A percentile compares a stretch with the other conserved stretches of the same genome.
phyloP scores from a whole-genome alignment of 2,888 invertebrate genomes.

The Diaprepes abbreviatus region DNA sequence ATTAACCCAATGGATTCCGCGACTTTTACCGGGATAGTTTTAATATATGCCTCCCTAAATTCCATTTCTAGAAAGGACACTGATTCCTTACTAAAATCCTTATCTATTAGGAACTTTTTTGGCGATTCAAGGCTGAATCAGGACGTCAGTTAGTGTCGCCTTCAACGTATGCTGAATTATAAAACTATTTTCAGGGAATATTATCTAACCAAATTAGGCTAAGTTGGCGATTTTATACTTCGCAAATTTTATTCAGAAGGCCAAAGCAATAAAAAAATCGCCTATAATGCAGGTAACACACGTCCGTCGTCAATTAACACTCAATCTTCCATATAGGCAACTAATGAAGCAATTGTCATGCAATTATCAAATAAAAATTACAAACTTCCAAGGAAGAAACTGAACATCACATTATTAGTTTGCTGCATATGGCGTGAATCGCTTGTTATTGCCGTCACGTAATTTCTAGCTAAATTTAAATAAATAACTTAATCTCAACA shows the following conservation, averaged over 20 bases:
- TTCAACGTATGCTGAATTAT: neutral
- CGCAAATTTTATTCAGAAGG: constrained; percentile 13
- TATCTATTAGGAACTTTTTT: neutral
- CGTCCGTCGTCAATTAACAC: constrained; percentile 45
- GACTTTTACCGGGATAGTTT: no score
- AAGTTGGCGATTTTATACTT: neutral
- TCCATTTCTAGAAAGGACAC: no score
- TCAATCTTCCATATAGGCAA: constrained; percentile 43
- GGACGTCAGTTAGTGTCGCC: neutral
- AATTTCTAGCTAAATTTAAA: constrained; percentile 38
- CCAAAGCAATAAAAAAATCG: constrained; percentile 26
- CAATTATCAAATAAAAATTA: constrained; percentile 48
- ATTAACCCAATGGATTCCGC: no score
- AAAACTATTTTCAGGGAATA: neutral
- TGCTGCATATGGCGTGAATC: constrained; percentile 31
- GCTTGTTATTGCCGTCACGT: constrained; percentile 39
- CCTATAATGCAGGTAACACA: constrained; percentile 25
- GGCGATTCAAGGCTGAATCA: neutral
- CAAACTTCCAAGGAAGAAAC: constrained; percentile 41
- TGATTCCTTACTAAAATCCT: no score
- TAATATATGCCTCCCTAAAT: no score
- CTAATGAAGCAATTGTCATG: constrained; percentile 49
- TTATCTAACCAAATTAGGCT: constrained; percentile 4
- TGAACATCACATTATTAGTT: constrained; percentile 31
- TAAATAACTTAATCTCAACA: constrained; percentile 37